Evolutionary conservation across 2,113 vertebrate genomes (phyloP).

Genomic region (Lagenorhynchus albirostris): DNA sequence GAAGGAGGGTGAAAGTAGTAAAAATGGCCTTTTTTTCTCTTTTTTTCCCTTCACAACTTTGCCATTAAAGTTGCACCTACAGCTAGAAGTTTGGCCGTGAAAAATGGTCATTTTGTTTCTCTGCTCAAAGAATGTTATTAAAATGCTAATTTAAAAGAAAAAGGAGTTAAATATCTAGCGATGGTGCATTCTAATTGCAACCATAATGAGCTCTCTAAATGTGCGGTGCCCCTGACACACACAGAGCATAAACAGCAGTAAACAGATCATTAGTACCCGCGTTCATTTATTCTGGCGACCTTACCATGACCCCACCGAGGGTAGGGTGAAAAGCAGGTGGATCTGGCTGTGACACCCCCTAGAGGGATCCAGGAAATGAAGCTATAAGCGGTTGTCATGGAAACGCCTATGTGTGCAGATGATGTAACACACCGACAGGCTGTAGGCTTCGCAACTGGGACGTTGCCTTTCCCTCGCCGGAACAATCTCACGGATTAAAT

Average conservation of each 20-base stretch:
- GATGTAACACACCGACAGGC: conserved; percentile 80
- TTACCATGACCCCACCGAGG: conserved; percentile 84
- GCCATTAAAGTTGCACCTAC: conserved; percentile 85
- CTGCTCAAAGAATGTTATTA: conserved; percentile 88
- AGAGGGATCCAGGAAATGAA: conserved; percentile 85
- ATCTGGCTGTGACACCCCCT: conserved; percentile 85
- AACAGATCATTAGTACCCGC: conserved; percentile 87
- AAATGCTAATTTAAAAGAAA: conserved; percentile 91
- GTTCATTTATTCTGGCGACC: conserved; percentile 89
- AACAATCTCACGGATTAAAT: conserved; percentile 64
- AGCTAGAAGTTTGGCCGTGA: conserved; percentile 87
- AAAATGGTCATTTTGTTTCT: conserved; percentile 88
- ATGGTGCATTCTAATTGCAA: conserved; percentile 88
- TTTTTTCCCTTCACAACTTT: conserved; percentile 80
- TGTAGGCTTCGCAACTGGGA: conserved; percentile 75
- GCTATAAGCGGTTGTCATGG: conserved; percentile 84
- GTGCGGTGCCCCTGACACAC: conserved; percentile 88
- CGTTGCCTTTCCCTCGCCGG: conserved; percentile 62
- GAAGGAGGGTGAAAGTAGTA: conserved; percentile 52
- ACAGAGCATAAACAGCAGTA: conserved; percentile 87
- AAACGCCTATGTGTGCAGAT: conserved; percentile 82
- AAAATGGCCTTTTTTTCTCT: conserved; percentile 61
- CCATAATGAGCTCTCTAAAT: conserved; percentile 89
- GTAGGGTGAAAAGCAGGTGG: conserved; percentile 87
- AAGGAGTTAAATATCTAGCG: conserved; percentile 88